phyloP scores from a whole-genome alignment of 2,113 vertebrate genomes.

The Vicugna pacos region DNA sequence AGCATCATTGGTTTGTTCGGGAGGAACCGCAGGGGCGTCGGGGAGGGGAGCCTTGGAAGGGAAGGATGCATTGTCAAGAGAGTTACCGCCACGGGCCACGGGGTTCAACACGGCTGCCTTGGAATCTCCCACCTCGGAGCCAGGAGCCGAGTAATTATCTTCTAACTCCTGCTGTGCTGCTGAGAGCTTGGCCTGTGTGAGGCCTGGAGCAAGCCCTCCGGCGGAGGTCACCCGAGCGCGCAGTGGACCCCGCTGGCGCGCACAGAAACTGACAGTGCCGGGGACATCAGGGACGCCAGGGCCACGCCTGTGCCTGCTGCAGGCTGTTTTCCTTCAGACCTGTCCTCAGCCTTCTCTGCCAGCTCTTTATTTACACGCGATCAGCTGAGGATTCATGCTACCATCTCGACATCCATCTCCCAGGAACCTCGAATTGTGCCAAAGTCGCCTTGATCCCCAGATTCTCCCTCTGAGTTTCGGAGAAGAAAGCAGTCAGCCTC shows the following conservation, averaged over 20 bases:
- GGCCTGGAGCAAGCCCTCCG: neutral
- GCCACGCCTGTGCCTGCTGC: neutral
- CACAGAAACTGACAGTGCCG: neutral
- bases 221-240: neutral
- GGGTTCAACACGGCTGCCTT: neutral
- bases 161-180: neutral
- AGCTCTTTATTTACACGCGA: neutral
- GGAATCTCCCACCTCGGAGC: neutral
- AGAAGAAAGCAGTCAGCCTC: neutral
- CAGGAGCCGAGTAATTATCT: neutral
- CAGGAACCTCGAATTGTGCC: neutral
- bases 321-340: neutral
- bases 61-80: neutral
- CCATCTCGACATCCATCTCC: neutral
- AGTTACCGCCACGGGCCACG: neutral
- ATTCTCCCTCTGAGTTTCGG: neutral
- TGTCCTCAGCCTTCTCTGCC: neutral
- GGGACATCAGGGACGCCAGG: neutral
- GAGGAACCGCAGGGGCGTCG: neutral
- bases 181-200: neutral
- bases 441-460: neutral
- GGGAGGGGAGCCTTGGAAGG: neutral
- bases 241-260: neutral
- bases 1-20: constrained; percentile 5
- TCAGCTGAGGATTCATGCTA: neutral